Base-by-base conservation (phyloP, 1,140 invertebrate genomes). In the Heliconius himera region DNA sequence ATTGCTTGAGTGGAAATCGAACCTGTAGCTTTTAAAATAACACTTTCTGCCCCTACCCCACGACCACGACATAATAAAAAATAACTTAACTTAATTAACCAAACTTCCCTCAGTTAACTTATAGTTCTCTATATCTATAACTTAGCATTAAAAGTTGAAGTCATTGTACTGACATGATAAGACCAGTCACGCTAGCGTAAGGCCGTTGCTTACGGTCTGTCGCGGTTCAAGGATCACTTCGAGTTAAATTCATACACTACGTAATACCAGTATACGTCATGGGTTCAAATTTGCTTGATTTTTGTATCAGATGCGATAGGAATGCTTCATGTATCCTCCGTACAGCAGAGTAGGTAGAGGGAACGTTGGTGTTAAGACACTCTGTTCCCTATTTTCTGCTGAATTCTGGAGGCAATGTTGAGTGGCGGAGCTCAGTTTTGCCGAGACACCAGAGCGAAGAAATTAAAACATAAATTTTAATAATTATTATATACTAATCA, bases 151-250 rank as follows among this genome's bases (percentile, higher is more conserved):
- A 66, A 29, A 26, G 20, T 66, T 26, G 13, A 22, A 78, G 77
- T 81, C 76, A 77, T 66, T 81, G 76, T 73, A 77, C 81, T 36
- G 66, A 73, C 75, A 78, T 82, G 81, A 78, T 78, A 78, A 80
- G 75, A 77, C 56, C 76, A 73, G 82, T 83, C 81, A 83, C 78
- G 82, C 80, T 82, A 70, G 74, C 80, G 76, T 82, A 82, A 80
- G 76, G 80, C 82, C 82, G 82, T 83, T 83, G 80, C 76, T 77
- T 77, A 46, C 70, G 66, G 76, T 71, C 76, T 71, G 66, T 77
- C 46, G 66, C 70, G 70, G 76, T 71, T 77, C 76, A 70, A 70
- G 66, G 49, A 77, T 70, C 75, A 72, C 70, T 77, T 77, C 38
- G 71, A 72, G 49, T 41, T 77, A 56, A 49, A 38, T 2, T 72